These are phyloP conservation scores for Cirrhinus mrigala DNA, from an alignment of 2,797 vertebrate genomes.

Conservation along the genomic window DNA sequence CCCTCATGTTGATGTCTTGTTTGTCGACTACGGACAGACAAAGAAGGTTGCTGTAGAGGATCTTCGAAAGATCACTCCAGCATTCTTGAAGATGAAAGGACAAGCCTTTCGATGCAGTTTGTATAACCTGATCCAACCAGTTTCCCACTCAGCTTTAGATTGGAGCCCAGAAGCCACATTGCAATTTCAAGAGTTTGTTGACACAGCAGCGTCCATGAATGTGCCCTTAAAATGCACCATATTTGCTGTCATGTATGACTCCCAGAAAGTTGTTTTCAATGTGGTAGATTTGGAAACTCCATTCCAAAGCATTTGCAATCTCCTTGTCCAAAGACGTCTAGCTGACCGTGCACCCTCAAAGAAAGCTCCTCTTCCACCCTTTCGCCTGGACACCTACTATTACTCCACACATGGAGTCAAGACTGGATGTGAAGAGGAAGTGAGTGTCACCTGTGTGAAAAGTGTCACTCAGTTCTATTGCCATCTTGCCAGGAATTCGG, in stretches of 20 bases:
- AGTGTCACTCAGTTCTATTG: conserved; percentile 86
- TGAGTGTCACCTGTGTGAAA: conserved; percentile 85
- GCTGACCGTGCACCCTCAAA: conserved; percentile 72
- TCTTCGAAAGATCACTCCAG: conserved; percentile 78
- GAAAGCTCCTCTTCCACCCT: conserved; percentile 71
- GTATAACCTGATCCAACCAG: conserved; percentile 85
- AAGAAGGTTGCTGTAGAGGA: conserved; percentile 78
- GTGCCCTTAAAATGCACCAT: conserved; percentile 87
- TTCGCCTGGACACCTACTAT: conserved; percentile 87
- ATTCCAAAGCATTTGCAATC: conserved; percentile 86
- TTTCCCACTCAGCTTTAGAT: conserved; percentile 74
- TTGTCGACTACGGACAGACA: conserved; percentile 90
- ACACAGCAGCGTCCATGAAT: conserved; percentile 69
- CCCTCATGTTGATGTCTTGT: conserved; percentile 81
- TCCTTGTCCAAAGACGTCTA: conserved; percentile 78
- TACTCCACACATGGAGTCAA: conserved; percentile 89
- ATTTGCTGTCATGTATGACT: conserved; percentile 86
- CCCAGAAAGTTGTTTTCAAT: conserved; percentile 82
- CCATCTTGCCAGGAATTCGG: conserved; percentile 83
- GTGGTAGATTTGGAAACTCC: conserved; percentile 92
- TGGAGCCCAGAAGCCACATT: conserved; percentile 82
- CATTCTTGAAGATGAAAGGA: conserved; percentile 83
- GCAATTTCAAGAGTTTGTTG: conserved; percentile 85
- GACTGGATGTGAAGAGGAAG: conserved; percentile 86
- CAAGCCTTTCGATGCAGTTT: conserved; percentile 95